These are phyloP conservation scores for Zaprionus gabonicus DNA, from an alignment of 1,140 invertebrate genomes.

Conservation along the genomic window DNA sequence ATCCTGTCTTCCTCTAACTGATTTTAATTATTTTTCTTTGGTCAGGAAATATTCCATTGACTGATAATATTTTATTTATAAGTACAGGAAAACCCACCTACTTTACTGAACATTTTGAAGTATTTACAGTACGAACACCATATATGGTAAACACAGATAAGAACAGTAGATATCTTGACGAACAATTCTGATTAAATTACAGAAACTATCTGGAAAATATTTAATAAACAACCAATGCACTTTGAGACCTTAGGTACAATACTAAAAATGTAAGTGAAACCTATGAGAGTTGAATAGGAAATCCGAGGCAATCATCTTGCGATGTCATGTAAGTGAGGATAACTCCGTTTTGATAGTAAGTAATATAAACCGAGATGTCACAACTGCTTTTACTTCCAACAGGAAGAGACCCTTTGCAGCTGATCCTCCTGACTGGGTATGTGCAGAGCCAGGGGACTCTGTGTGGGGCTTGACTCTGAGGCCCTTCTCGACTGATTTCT, in stretches of 20 bases:
- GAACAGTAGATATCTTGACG: too few species aligned
- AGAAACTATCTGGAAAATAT: too few species aligned
- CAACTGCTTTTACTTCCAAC: conserved; percentile 84
- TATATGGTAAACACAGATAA: too few species aligned
- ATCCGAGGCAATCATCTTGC: conserved; percentile 88
- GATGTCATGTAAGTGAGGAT: conserved; percentile 99
- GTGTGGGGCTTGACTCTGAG: not conserved
- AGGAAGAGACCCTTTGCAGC: conserved; percentile 51
- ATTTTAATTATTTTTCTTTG: not conserved
- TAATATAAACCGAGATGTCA: conserved; percentile 99
- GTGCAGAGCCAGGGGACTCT: conserved; percentile 95
- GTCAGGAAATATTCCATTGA: not conserved
- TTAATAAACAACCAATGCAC: too few species aligned
- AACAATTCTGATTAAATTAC: too few species aligned
- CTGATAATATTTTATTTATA: too few species aligned
- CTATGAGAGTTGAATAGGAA: too few species aligned
- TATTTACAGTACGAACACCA: too few species aligned
- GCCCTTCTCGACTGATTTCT: not conserved
- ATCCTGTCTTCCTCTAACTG: not conserved
- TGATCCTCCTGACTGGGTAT: conserved; percentile 94
- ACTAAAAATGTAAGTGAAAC: too few species aligned
- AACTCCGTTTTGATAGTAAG: conserved; percentile 96
- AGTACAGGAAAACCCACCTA: too few species aligned
- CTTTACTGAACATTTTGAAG: too few species aligned
- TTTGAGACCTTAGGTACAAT: too few species aligned